phyloP scores from a whole-genome alignment of 2,113 vertebrate genomes.

The Melozone crissalis region DNA sequence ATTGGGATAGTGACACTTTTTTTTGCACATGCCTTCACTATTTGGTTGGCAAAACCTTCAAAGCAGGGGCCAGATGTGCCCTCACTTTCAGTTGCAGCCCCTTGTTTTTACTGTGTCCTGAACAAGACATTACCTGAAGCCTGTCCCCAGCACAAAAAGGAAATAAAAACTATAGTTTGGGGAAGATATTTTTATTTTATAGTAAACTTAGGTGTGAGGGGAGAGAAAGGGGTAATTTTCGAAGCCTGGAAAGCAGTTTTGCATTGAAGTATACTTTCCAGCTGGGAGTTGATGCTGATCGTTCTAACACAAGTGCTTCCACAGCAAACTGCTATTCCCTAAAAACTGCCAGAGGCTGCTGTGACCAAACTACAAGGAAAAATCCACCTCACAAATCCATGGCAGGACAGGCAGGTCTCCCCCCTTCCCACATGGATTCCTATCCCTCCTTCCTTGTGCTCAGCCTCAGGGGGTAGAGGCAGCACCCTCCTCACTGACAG shows the following conservation, averaged over 20 bases:
- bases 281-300: background rate
- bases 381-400: background rate
- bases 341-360: slow-evolving; percentile 19
- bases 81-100: background rate
- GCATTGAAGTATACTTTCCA: background rate
- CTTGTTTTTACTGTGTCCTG: background rate
- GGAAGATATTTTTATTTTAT: background rate
- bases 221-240: background rate
- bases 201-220: background rate
- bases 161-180: background rate
- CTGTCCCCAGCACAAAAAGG: background rate
- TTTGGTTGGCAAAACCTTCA: background rate
- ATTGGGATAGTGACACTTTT: background rate
- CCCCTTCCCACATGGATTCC: background rate
- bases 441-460: background rate
- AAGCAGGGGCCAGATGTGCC: background rate
- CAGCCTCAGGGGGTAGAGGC: background rate
- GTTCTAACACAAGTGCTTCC: background rate
- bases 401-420: background rate
- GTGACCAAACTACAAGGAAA: background rate
- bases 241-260: background rate
- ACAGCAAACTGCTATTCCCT: background rate
- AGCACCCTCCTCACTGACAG: background rate
- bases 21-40: background rate
- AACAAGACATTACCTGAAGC: background rate